Percentiles rank a stretch among this genome's conserved stretches.
Conservation (phyloP, 2,888 invertebrate genomes). For the Scrobipalpa costella region DNA sequence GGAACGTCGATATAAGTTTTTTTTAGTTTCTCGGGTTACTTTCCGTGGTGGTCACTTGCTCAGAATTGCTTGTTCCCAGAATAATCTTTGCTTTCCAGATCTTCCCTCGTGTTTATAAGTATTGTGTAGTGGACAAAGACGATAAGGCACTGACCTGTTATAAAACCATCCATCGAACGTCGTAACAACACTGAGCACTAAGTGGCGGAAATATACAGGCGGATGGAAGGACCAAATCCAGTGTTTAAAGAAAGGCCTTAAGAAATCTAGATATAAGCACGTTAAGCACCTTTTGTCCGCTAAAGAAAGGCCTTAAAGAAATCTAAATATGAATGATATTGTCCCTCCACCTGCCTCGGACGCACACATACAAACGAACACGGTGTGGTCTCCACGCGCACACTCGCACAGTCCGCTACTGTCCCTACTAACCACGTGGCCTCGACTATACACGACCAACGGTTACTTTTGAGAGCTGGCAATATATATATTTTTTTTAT, state of each 20-base stretch:
- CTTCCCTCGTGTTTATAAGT: too few species aligned
- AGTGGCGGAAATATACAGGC: constrained; percentile 10
- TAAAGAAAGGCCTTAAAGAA: background rate
- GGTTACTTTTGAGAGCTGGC: background rate
- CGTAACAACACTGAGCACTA: constrained; percentile 24
- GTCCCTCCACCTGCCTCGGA: constrained; percentile 11
- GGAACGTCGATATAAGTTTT: too few species aligned
- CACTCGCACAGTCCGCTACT: constrained; percentile 76
- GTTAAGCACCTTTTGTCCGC: too few species aligned
- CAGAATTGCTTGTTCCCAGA: too few species aligned
- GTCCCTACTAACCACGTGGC: constrained; percentile 72
- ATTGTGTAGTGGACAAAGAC: too few species aligned
- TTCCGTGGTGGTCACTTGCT: too few species aligned
- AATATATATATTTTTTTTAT: background rate
- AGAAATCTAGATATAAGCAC: background rate
- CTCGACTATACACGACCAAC: constrained; percentile 54
- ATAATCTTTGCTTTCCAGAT: too few species aligned
- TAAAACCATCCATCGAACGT: constrained; percentile 21
- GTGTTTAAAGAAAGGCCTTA: background rate
- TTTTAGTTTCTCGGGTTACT: too few species aligned
- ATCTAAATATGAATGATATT: background rate
- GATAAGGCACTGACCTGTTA: too few species aligned
- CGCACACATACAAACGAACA: constrained; percentile 48
- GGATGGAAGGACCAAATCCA: constrained; percentile 1
- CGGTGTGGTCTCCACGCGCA: constrained; percentile 78